Evolutionary conservation across 2,888 invertebrate species (phyloP).

Genomic region (Omphaloscelis lunosa): DNA sequence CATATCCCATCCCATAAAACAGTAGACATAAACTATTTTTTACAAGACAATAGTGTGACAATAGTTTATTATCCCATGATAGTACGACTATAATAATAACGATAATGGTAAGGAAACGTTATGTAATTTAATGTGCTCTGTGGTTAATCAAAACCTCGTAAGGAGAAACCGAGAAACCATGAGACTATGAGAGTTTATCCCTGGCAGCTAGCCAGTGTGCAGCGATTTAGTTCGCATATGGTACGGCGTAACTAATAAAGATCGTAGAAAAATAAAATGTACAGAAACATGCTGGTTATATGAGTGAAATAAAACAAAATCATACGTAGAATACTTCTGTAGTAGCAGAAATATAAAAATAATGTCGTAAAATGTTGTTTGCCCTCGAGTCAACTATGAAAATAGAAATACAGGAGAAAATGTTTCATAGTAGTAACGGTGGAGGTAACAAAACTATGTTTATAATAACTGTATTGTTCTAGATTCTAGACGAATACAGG

Average conservation of each 20-base stretch:
- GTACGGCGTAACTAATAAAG: slow-evolving; percentile 45
- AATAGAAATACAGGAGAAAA: neutral
- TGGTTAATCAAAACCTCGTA: slow-evolving; percentile 64
- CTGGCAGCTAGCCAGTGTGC: slow-evolving; percentile 64
- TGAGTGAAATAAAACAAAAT: slow-evolving; percentile 45
- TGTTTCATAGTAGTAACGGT: neutral
- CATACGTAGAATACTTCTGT: slow-evolving; percentile 5
- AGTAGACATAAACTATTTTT: slow-evolving; percentile 46
- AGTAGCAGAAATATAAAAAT: neutral
- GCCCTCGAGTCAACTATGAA: slow-evolving; percentile 1
- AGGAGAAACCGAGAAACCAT: slow-evolving; percentile 35
- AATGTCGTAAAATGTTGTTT: slow-evolving; percentile 38
- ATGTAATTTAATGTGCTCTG: slow-evolving; percentile 54
- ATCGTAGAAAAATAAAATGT: slow-evolving; percentile 37
- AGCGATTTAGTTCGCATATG: slow-evolving; percentile 44
- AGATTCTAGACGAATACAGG: too few species aligned
- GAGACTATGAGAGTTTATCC: slow-evolving; percentile 13
- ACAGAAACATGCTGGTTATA: slow-evolving; percentile 32
- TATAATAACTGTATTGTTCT: neutral
- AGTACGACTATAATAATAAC: slow-evolving; percentile 49
- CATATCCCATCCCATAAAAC: slow-evolving; percentile 2
- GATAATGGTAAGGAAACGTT: slow-evolving; percentile 54
- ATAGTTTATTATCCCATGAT: slow-evolving; percentile 41
- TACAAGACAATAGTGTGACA: slow-evolving; percentile 36
- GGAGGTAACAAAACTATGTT: neutral